These are phyloP conservation scores for Artemia sp. DNA, from an alignment of 2,888 invertebrate species.

Conservation along the genomic window DNA sequence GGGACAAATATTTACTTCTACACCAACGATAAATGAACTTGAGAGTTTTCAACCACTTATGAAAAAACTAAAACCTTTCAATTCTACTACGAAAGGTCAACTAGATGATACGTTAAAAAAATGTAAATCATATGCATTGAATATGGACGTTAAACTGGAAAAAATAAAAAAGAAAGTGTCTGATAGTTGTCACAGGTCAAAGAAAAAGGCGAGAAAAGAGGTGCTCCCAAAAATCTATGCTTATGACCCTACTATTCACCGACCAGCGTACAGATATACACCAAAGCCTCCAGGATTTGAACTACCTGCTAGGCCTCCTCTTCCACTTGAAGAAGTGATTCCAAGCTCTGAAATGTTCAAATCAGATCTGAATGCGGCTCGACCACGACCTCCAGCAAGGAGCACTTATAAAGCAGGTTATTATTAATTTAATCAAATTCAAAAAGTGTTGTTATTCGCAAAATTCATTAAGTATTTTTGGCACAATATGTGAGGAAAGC, in stretches of 20 bases:
- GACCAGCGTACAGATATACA: not conserved
- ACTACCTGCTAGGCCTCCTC: not conserved
- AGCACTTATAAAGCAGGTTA: slow-evolving; percentile 6
- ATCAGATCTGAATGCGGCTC: not conserved
- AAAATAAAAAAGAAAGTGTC: not conserved
- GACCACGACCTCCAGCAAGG: not conserved
- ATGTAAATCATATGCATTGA: not conserved
- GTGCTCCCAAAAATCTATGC: not conserved
- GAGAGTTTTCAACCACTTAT: not conserved
- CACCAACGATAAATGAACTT: slow-evolving; percentile 44
- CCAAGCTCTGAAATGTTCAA: not conserved
- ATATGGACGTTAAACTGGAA: not conserved
- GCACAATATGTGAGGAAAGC: too few relatives aligned
- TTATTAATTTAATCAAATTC: not conserved
- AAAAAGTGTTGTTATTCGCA: too few relatives aligned
- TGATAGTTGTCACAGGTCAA: not conserved
- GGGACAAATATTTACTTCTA: slow-evolving; percentile 61
- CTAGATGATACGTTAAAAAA: not conserved
- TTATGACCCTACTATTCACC: not conserved
- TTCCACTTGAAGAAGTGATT: not conserved
- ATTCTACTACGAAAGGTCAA: not conserved
- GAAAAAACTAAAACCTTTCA: too few relatives aligned
- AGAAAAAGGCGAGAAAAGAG: too few relatives aligned
- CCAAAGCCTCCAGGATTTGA: not conserved
- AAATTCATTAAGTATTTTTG: too few relatives aligned